Evolutionary conservation across 37 sponge, comb jelly and placozoan genomes (phyloP).

Genomic region (Hormiphora californensis): DNA sequence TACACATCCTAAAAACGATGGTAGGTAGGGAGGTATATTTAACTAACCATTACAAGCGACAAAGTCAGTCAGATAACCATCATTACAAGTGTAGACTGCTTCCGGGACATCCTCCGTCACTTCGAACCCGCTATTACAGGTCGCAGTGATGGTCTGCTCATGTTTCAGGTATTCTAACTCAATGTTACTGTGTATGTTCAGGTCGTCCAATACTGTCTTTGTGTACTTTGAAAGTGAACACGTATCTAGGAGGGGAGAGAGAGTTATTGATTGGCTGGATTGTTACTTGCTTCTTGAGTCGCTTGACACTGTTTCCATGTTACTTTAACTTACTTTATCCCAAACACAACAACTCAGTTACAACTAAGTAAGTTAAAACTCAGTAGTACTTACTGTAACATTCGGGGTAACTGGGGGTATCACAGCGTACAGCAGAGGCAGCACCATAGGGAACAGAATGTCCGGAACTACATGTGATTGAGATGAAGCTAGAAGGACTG

Average conservation of each 20-base stretch:
- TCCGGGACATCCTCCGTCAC: neutral
- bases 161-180: neutral
- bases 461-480: neutral
- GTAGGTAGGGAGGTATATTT: no score
- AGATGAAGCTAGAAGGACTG: neutral
- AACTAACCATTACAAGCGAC: neutral
- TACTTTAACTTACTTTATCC: no score
- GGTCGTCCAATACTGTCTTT: neutral
- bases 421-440: neutral
- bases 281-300: no score
- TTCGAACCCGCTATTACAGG: slow-evolving; percentile 1
- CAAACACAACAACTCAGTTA: no score
- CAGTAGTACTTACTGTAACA: slow-evolving; percentile 29
- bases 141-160: neutral
- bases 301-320: no score
- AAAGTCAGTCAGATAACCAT: neutral
- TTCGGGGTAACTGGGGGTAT: neutral
- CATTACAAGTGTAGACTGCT: neutral
- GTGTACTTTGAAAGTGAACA: neutral
- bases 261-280: no score
- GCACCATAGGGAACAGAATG: neutral
- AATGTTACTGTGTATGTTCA: neutral
- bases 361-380: no score
- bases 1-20: neutral
- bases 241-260: no score